Percentiles rank a stretch among this genome's conserved stretches.
phyloP scores from a whole-genome alignment of 2,797 vertebrate species.

The Anas georgica region DNA sequence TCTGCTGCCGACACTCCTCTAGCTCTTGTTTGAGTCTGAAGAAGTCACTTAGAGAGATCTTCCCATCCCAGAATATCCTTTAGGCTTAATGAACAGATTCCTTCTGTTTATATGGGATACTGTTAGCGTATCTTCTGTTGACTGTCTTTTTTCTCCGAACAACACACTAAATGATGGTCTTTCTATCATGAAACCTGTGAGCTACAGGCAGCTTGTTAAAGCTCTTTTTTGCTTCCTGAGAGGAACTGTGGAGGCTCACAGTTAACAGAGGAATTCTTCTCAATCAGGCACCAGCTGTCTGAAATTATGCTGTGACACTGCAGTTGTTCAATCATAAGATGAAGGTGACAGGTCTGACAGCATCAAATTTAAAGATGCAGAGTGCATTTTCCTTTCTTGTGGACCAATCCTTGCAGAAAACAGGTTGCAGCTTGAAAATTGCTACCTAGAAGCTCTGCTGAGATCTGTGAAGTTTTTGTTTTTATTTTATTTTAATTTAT shows the following conservation, averaged over 20 bases:
- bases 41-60: background rate
- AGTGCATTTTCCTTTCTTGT: background rate
- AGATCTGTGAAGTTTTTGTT: background rate
- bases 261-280: constrained; percentile 34
- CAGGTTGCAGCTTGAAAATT: background rate
- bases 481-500: background rate
- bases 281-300: constrained; percentile 32
- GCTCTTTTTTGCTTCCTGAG: background rate
- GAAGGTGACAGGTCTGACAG: constrained; percentile 23
- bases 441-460: background rate
- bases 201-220: constrained; percentile 27
- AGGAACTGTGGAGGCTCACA: background rate
- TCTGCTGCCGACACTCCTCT: background rate
- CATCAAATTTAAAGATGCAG: background rate
- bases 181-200: background rate
- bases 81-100: background rate
- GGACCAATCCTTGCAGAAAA: background rate
- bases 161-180: background rate
- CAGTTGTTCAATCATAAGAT: constrained; percentile 6
- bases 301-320: background rate
- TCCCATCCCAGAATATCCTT: background rate
- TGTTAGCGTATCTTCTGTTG: background rate
- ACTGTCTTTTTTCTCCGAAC: background rate
- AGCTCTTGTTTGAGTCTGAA: background rate
- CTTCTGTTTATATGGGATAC: constrained; percentile 3